phyloP scores from a whole-genome alignment of 2,797 vertebrate species.

The Ambastaia sidthimunki region DNA sequence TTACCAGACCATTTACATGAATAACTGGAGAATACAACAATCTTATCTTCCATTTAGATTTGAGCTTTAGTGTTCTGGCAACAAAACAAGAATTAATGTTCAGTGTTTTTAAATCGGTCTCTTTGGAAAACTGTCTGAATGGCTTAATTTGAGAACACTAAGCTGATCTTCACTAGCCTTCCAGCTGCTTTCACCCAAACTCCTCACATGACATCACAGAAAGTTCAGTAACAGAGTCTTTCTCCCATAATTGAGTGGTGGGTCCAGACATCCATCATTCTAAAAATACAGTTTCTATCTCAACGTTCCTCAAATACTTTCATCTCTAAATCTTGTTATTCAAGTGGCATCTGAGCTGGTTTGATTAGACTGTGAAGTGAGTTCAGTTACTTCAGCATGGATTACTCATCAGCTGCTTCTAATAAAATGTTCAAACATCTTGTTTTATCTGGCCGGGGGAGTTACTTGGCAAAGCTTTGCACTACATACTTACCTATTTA shows the following conservation, averaged over 20 bases:
- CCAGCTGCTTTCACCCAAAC: slow-evolving; percentile 69
- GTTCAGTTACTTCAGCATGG: slow-evolving; percentile 72
- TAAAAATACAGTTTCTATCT: slow-evolving; percentile 95
- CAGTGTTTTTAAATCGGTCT: slow-evolving; percentile 33
- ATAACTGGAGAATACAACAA: slow-evolving; percentile 24
- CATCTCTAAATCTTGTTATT: slow-evolving; percentile 83
- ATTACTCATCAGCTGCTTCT: slow-evolving; percentile 84
- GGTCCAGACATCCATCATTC: slow-evolving; percentile 83
- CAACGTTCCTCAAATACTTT: slow-evolving; percentile 88
- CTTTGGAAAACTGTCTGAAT: slow-evolving; percentile 49
- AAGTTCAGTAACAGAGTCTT: slow-evolving; percentile 71
- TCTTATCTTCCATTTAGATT: slow-evolving; percentile 52
- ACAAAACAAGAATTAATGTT: slow-evolving; percentile 43
- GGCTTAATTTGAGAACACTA: slow-evolving; percentile 65
- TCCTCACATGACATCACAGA: slow-evolving; percentile 83
- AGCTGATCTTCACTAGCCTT: slow-evolving; percentile 70
- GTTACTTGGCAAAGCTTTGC: slow-evolving; percentile 66
- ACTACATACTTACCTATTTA: slow-evolving; percentile 76
- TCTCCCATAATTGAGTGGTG: slow-evolving; percentile 68
- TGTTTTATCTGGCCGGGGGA: slow-evolving; percentile 74
- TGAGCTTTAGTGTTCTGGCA: slow-evolving; percentile 54
- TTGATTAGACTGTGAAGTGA: slow-evolving; percentile 76
- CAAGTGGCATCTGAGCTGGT: slow-evolving; percentile 85
- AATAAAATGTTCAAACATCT: slow-evolving; percentile 74
- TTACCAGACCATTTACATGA: slow-evolving; percentile 46